phyloP scores from a whole-genome alignment of 2,113 vertebrate genomes.

The Saiga tatarica region DNA sequence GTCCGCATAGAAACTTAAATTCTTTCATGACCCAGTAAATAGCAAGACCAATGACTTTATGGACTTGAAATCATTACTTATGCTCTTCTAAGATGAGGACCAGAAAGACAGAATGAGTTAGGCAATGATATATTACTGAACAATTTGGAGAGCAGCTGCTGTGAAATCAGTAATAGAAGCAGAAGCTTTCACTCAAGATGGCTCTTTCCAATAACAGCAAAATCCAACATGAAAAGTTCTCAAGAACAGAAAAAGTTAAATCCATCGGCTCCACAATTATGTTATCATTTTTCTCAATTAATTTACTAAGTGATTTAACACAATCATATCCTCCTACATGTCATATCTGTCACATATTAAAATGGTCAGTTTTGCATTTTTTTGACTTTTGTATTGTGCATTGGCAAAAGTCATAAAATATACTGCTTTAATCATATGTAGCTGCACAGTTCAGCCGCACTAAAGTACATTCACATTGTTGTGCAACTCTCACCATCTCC shows the following conservation, averaged over 20 bases:
- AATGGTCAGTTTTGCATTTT: neutral
- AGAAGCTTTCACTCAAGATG: neutral
- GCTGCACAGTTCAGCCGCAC: neutral
- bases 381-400: neutral
- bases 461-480: neutral
- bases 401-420: neutral
- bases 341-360: neutral
- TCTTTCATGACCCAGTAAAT: neutral
- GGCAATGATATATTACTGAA: conserved; percentile 3
- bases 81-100: neutral
- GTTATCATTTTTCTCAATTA: neutral
- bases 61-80: neutral
- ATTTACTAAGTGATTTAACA: neutral
- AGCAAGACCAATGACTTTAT: neutral
- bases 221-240: neutral
- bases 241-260: neutral
- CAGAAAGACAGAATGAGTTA: neutral
- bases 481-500: neutral
- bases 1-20: neutral
- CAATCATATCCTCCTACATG: neutral
- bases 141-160: neutral
- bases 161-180: neutral
- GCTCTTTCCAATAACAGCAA: neutral
- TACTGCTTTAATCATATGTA: neutral
- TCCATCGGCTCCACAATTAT: neutral